A percentile compares a stretch with the other conserved stretches of the same genome.
phyloP scores from a whole-genome alignment of 1,140 invertebrate species.

The Procambarus clarkii region DNA sequence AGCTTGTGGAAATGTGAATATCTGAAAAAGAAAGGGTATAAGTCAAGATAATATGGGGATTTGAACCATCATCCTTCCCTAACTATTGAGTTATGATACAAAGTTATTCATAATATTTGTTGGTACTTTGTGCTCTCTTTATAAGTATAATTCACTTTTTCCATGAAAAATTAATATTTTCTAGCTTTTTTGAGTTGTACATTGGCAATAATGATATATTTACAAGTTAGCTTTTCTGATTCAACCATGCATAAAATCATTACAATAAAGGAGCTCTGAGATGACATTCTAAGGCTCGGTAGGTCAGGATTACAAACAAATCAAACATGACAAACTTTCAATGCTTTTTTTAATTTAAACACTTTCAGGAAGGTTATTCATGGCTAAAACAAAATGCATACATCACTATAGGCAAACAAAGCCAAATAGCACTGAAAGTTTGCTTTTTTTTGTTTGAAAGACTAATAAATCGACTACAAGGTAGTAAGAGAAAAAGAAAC shows the following conservation, averaged over 20 bases:
- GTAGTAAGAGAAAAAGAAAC: slow-evolving; percentile 40
- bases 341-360: slow-evolving; percentile 16
- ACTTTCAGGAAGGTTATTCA: neutral
- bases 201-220: slow-evolving; percentile 41
- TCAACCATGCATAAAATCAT: slow-evolving; percentile 58
- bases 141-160: slow-evolving; percentile 47
- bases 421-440: slow-evolving; percentile 51
- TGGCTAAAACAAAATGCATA: neutral
- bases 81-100: slow-evolving; percentile 50
- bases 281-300: slow-evolving; percentile 54
- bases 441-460: slow-evolving; percentile 31
- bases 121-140: slow-evolving; percentile 31
- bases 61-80: slow-evolving; percentile 58
- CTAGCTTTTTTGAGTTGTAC: slow-evolving; percentile 51
- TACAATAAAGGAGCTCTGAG: slow-evolving; percentile 53
- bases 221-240: slow-evolving; percentile 35
- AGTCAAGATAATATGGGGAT: slow-evolving; percentile 23
- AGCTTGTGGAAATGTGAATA: slow-evolving; percentile 14
- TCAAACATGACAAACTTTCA: slow-evolving; percentile 51
- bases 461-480: slow-evolving; percentile 50
- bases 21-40: slow-evolving; percentile 49
- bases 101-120: slow-evolving; percentile 37
- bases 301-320: slow-evolving; percentile 43
- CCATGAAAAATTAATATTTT: slow-evolving; percentile 39
- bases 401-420: neutral